Evolutionary conservation across 2,888 invertebrate genomes (phyloP), one percentile per base, ranked within the genome.

Genomic region (Aricia artaxerxes): DNA sequence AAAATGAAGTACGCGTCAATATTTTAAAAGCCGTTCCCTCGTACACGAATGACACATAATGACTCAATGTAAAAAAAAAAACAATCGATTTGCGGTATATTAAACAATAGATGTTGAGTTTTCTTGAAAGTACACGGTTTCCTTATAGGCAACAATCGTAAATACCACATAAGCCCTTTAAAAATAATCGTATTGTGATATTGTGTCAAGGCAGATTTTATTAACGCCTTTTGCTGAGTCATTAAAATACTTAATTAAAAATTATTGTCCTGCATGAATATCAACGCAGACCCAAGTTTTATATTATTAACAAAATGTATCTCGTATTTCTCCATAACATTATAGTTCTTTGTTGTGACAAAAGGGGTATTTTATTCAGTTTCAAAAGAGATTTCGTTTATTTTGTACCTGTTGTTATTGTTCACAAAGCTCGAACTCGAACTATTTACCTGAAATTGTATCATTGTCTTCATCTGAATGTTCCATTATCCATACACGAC

Each of bases 51-150:
- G 69, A 69, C 69, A 75, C 44, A 31, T 31, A 40, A 75, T 75
- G 76, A 76, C 31, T 76, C 57, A 76, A 31, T 6, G 76, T 76
- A 57, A 49, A 76, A 57, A 53, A 7, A 76, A 76, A 75, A 76
- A 76, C 76, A 76, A 76, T 76, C 57, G 76, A 57, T 76, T 76
- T 76, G 57, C 53, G 76, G 76, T 76, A 57, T 38, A 57, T 31
- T 76, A 76, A 76, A 76, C 76, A 76, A 76, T 76, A 57, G 76
- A 57, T 35, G n/a, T 57, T 53, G 35, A 53, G 35, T 57, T 76
- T 57, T 53, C 76, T 76, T 53, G 35, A 11, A 75, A 75, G 44
- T 53, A 31, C 35, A 35, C 35, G 31, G 49, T 76, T 57, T 76
- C 76, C 76, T 53, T 76, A 6, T 57, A 76, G 7, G 57, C 13